Base-by-base conservation (phyloP, 2,113 vertebrate species). In the Bagarius yarrelli region DNA sequence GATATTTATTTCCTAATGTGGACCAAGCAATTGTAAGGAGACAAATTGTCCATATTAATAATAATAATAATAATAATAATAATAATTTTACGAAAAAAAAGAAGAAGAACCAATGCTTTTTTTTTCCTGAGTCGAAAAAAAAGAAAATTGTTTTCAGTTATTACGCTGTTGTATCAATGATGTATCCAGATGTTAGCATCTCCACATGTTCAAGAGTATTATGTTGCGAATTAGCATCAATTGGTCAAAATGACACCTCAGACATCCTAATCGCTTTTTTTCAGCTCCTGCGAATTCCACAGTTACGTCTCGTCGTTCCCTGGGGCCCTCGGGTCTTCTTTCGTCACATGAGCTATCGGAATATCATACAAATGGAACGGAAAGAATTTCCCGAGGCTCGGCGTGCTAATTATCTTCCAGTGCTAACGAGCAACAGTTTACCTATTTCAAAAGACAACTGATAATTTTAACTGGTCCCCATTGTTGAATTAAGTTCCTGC, bases 381-480 rank as follows among this genome's bases (percentile, higher is more conserved):
- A 19, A n/a, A 23, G 66, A 36, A 71, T n/a, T 71, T 13, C 44
- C 12, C n/a, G 25, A 47, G n/a, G 2, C 40, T 47, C 23, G 27
- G 67, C 27, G 50, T 40, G 32, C 30, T 67, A 78, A 67, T 78
- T 78, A 40, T 55, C 61, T 34, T 53, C 9, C 6, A n/a, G 47
- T 27, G 47, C 66, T 78, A 67, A 78, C 67, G 30, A 55, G 50
- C n/a, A 23, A 53, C 61, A 55, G 36, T 53, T 64, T 78, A 32
- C 60, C 44, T 55, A 55, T 56, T 67, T 78, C 34, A 67, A 55
- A 36, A 40, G 50, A 25, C 61, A 18, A 4, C 32, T 36, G 11
- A 36, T 78, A 36, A 56, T 71, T 71, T 71, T 9, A n/a, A 27
- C 16, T 18, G n/a, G 44, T 50, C 61, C 3, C n/a, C 27, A 16